phyloP scores from a whole-genome alignment of 2,113 vertebrate genomes.

The Pterocles burchelli region DNA sequence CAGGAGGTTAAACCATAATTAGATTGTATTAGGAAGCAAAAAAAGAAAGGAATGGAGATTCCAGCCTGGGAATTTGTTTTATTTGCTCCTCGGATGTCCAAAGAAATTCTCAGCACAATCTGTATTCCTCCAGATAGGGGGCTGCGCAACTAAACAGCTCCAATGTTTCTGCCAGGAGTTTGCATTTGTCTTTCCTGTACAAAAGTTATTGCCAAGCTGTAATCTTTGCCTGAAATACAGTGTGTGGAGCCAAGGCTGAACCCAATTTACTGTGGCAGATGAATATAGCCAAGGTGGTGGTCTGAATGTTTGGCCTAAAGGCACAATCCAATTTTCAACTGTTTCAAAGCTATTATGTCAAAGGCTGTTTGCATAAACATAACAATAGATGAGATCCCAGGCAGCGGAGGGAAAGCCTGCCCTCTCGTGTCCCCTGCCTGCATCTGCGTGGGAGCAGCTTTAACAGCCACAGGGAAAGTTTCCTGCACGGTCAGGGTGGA shows the following conservation, averaged over 20 bases:
- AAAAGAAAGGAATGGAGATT: constrained; percentile 56
- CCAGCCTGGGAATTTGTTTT: constrained; percentile 63
- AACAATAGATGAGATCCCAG: constrained; percentile 63
- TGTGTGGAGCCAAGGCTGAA: constrained; percentile 69
- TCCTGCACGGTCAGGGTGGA: fast-evolving
- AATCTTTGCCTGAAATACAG: constrained; percentile 71
- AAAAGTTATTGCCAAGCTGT: constrained; percentile 72
- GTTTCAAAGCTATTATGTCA: constrained; percentile 88
- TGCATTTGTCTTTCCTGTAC: constrained; percentile 73
- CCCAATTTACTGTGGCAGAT: constrained; percentile 83
- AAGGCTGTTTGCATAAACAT: constrained; percentile 85
- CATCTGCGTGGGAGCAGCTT: neutral
- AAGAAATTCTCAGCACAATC: constrained; percentile 62
- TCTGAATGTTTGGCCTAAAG: constrained; percentile 84
- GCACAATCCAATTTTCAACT: constrained; percentile 88
- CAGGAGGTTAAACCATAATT: constrained; percentile 74
- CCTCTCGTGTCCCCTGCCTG: constrained; percentile 70
- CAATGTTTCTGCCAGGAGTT: constrained; percentile 66
- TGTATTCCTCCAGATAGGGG: constrained; percentile 64
- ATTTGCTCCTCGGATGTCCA: constrained; percentile 54
- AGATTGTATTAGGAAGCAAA: constrained; percentile 64
- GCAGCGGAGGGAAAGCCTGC: constrained; percentile 66
- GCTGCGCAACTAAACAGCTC: constrained; percentile 64
- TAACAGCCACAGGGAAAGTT: neutral
- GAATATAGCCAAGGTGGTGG: constrained; percentile 84